Percentiles rank a stretch among this genome's conserved stretches.
Conservation (phyloP, 2,113 vertebrate species). For the Cichladusa arquata region DNA sequence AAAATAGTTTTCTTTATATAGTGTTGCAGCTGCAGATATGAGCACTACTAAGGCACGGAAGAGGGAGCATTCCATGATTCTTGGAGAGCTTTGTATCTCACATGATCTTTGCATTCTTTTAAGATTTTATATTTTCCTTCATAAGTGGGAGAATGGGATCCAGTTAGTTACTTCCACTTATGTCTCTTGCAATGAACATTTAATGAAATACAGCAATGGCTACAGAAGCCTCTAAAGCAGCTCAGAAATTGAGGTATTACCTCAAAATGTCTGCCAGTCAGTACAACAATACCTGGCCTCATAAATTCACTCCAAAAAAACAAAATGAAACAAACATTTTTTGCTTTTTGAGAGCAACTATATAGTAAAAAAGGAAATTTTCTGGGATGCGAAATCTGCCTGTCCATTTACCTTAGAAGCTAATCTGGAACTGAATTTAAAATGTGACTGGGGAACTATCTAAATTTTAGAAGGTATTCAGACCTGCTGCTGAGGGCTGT, state of each 20-base stretch:
- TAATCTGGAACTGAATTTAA: background rate
- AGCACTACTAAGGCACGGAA: background rate
- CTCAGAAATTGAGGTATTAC: background rate
- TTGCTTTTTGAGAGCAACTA: background rate
- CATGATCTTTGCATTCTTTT: background rate
- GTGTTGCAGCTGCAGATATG: background rate
- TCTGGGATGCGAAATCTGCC: background rate
- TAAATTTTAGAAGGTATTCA: background rate
- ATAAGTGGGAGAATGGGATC: background rate
- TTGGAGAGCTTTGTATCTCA: background rate
- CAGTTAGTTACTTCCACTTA: background rate
- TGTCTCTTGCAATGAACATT: background rate
- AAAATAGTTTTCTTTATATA: conserved; percentile 19
- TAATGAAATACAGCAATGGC: background rate
- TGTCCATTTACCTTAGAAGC: background rate
- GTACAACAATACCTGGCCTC: background rate
- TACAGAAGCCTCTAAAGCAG: background rate
- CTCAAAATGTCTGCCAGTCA: background rate
- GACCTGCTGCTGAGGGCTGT: background rate
- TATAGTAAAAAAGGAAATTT: background rate
- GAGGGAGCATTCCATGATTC: background rate
- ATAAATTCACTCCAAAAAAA: background rate
- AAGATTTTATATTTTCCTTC: background rate
- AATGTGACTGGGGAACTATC: background rate
- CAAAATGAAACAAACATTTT: background rate